Conservation (phyloP, 2,797 vertebrate genomes). For the Melopsittacus undulatus region DNA sequence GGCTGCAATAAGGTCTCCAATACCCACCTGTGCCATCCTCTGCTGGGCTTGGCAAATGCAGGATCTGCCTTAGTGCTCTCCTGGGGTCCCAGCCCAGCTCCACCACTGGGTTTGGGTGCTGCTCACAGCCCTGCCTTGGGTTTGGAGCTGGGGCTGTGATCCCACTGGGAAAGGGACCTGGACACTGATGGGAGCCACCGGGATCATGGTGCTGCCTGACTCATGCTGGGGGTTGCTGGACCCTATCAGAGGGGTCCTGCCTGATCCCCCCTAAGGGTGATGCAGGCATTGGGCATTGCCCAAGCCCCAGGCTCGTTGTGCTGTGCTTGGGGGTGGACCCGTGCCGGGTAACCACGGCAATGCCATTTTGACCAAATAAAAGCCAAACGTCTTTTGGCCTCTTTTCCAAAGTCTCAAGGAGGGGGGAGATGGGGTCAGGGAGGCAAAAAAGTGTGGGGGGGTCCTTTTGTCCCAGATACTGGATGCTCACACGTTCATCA, state of each 20-base stretch:
- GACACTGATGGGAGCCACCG: fast-evolving
- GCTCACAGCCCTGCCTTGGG: fast-evolving
- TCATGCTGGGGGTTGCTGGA: neutral
- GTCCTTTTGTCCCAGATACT: constrained; percentile 73
- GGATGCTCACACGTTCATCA: constrained; percentile 73
- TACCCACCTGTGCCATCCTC: neutral
- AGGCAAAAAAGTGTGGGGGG: neutral
- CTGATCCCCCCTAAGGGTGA: neutral
- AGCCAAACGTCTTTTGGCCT: neutral
- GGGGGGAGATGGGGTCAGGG: neutral
- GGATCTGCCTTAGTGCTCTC: neutral
- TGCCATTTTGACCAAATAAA: neutral
- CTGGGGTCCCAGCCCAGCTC: neutral
- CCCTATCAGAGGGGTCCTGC: fast-evolving
- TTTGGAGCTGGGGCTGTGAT: neutral
- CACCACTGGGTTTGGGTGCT: neutral
- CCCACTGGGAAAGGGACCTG: too few species aligned
- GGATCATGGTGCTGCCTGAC: neutral
- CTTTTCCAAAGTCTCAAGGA: neutral
- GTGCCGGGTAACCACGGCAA: constrained; percentile 12
- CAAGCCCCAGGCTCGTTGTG: fast-evolving
- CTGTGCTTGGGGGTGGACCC: neutral
- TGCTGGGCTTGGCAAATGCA: neutral
- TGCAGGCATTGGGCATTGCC: neutral
- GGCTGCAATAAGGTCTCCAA: neutral